Evolutionary conservation across 1,140 invertebrate species (phyloP).

Genomic region (Drosophila athabasca): DNA sequence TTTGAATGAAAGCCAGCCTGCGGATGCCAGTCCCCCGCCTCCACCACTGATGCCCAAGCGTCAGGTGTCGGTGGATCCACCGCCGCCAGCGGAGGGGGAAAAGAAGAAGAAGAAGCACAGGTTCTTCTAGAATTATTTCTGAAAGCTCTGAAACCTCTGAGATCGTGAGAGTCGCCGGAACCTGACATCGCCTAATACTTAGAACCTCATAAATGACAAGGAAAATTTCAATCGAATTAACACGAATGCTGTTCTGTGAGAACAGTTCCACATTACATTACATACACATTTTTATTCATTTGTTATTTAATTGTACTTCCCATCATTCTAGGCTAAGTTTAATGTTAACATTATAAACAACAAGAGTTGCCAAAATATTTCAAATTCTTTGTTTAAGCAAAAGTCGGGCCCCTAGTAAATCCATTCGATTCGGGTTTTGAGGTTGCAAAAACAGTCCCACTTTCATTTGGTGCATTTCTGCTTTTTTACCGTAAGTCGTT

Average conservation of each 20-base stretch:
- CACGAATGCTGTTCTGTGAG: constrained; percentile 14
- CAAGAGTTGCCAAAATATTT: constrained; percentile 15
- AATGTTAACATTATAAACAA: constrained; percentile 37
- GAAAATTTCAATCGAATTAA: constrained; percentile 58
- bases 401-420: no score
- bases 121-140: constrained; percentile 54
- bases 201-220: constrained; percentile 65
- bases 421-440: no score
- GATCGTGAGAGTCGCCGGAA: constrained; percentile 16
- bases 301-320: constrained; percentile 57
- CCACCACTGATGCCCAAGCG: constrained; percentile 66
- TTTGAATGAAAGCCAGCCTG: neutral
- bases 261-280: constrained; percentile 1
- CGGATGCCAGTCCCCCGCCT: constrained; percentile 58
- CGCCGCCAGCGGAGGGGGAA: constrained; percentile 41
- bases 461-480: no score
- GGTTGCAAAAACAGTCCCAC: no score
- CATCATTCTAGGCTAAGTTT: constrained; percentile 42
- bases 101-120: constrained; percentile 69
- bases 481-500: no score
- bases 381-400: neutral
- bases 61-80: constrained; percentile 34
- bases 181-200: constrained; percentile 31
- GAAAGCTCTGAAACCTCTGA: neutral
- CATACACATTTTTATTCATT: constrained; percentile 39